Evolutionary conservation across 2,113 vertebrate species (phyloP).

Genomic region (Vombatus ursinus): DNA sequence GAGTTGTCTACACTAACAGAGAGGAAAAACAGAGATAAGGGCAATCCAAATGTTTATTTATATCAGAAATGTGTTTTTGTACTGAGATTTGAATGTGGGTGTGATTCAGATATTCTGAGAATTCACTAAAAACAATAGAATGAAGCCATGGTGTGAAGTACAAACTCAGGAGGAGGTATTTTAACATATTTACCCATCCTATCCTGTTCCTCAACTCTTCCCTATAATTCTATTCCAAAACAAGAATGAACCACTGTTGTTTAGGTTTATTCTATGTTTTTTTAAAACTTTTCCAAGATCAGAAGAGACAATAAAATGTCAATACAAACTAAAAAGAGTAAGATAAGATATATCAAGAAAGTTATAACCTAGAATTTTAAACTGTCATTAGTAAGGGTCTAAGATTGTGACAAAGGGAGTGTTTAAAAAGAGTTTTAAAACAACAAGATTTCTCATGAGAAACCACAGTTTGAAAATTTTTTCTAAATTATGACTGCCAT

Average conservation of each 20-base stretch:
- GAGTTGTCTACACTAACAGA: background rate
- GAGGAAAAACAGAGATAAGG: background rate
- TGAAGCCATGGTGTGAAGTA: background rate
- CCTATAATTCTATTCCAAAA: background rate
- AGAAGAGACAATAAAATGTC: background rate
- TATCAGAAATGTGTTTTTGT: background rate
- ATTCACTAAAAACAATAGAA: background rate
- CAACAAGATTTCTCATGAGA: background rate
- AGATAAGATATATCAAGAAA: background rate
- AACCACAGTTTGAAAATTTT: background rate
- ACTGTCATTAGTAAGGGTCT: background rate
- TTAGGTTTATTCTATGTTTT: background rate
- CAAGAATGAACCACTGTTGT: background rate
- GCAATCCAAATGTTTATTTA: background rate
- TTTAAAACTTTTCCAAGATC: background rate
- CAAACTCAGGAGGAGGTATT: background rate
- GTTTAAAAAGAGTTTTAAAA: background rate
- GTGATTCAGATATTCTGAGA: background rate
- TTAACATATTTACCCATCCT: background rate
- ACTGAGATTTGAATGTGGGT: background rate
- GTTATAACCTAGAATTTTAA: background rate
- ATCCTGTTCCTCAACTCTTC: background rate
- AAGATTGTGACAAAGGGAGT: background rate
- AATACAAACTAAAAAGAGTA: background rate
- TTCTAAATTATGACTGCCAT: background rate